These are phyloP conservation scores for Himalopsyche anomala DNA, from an alignment of 2,888 invertebrate genomes.

Conservation along the genomic window DNA sequence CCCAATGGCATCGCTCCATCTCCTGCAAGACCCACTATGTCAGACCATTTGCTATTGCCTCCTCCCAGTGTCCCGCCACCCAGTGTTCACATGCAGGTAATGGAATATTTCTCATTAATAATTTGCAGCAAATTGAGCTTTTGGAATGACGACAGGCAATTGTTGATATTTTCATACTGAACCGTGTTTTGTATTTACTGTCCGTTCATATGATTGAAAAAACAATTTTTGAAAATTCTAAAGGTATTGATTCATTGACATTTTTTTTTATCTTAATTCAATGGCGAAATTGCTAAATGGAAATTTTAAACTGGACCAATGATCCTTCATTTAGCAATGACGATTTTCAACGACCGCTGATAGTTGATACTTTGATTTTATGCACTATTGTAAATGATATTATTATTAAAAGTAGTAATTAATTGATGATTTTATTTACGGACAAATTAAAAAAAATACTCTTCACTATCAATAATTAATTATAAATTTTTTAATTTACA, in stretches of 20 bases:
- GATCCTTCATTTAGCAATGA: no score
- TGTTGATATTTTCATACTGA: no score
- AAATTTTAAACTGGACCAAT: no score
- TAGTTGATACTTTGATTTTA: not conserved
- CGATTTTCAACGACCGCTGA: no score
- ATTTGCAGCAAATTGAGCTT: not conserved
- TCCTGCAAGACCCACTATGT: slow-evolving; percentile 66
- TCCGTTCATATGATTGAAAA: no score
- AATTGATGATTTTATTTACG: not conserved
- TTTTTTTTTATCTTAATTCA: no score
- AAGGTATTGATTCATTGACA: no score
- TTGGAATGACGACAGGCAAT: no score
- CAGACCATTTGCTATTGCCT: slow-evolving; percentile 63
- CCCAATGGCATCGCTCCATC: slow-evolving; percentile 65
- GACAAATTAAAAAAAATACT: not conserved
- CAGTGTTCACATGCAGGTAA: slow-evolving; percentile 64
- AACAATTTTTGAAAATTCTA: no score
- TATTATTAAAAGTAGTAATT: not conserved
- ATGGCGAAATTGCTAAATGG: no score
- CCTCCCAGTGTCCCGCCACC: slow-evolving; percentile 65
- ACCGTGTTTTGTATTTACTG: no score
- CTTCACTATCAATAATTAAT: not conserved
- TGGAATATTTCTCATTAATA: not conserved
- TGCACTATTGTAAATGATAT: not conserved
- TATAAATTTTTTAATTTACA: not conserved